Evolutionary conservation across 2,888 invertebrate species (phyloP).

Genomic region (Microctonus aethiopoides): DNA sequence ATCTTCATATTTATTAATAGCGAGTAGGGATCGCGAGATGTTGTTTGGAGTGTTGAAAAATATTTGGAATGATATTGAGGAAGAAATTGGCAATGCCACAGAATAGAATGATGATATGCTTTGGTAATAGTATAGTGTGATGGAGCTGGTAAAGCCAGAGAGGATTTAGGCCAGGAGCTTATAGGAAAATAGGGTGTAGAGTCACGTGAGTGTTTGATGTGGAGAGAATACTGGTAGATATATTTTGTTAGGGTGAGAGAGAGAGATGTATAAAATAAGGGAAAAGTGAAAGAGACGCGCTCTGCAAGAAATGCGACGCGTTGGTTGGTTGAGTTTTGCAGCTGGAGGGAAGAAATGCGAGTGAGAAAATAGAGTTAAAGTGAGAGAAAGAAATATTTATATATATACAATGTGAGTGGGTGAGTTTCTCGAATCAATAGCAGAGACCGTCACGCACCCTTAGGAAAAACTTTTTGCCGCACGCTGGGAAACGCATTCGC

Average conservation of each 20-base stretch:
- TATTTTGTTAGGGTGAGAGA: slow-evolving; percentile 42
- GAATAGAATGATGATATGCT: not conserved
- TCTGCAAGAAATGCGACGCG: not conserved
- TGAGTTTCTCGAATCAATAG: slow-evolving; percentile 57
- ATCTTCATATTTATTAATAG: too few relatives aligned
- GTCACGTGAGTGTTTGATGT: slow-evolving; percentile 39
- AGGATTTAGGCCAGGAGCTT: slow-evolving; percentile 50
- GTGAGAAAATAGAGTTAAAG: slow-evolving; percentile 8
- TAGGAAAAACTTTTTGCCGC: slow-evolving; percentile 54
- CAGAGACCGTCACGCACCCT: slow-evolving; percentile 53
- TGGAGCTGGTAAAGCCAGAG: slow-evolving; percentile 32
- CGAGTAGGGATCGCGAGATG: too few relatives aligned
- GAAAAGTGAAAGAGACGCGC: slow-evolving; percentile 34
- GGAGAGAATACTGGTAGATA: not conserved
- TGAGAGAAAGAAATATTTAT: slow-evolving; percentile 18
- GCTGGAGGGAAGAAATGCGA: not conserved
- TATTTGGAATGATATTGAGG: not conserved
- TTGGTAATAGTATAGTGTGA: slow-evolving; percentile 38
- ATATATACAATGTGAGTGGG: slow-evolving; percentile 36
- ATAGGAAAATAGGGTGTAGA: slow-evolving; percentile 28
- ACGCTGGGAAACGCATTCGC: slow-evolving; percentile 16
- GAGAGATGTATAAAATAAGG: slow-evolving; percentile 41
- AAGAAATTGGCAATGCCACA: slow-evolving; percentile 29
- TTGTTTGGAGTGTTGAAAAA: not conserved
- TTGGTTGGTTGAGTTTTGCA: not conserved